Percentiles rank a stretch among this genome's conserved stretches.
These are phyloP conservation scores for Drosophila arizonae DNA, from an alignment of 1,140 invertebrate genomes.

Conservation along the genomic window DNA sequence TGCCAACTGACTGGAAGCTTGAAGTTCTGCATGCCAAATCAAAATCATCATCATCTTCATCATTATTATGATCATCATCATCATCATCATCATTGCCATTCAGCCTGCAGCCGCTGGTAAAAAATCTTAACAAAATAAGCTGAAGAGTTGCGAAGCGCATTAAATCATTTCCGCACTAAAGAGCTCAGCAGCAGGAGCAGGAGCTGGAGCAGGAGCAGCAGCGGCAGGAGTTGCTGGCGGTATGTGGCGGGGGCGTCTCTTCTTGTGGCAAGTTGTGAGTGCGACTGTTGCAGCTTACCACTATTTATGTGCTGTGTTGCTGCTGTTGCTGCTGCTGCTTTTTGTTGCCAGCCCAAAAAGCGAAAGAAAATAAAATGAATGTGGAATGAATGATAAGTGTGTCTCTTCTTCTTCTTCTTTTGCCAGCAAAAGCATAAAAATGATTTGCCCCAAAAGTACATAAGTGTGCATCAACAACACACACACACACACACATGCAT, in stretches of 20 bases:
- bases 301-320: slow-evolving; percentile 60
- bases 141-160: slow-evolving; percentile 76
- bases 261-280: slow-evolving; percentile 50
- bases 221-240: slow-evolving; percentile 24
- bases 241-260: slow-evolving; percentile 32
- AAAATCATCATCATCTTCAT: slow-evolving; percentile 51
- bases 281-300: slow-evolving; percentile 69
- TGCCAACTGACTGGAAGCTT: slow-evolving; percentile 27
- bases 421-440: slow-evolving; percentile 64
- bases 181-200: slow-evolving; percentile 42
- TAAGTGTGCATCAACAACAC: not conserved
- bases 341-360: slow-evolving; percentile 32
- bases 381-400: slow-evolving; percentile 61
- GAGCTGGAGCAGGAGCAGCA: not conserved
- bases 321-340: slow-evolving; percentile 23
- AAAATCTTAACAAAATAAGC: slow-evolving; percentile 80
- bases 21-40: slow-evolving; percentile 56
- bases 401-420: slow-evolving; percentile 49
- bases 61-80: slow-evolving; percentile 43
- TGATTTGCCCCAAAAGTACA: slow-evolving; percentile 58
- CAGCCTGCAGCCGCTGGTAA: slow-evolving; percentile 17
- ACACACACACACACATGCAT: slow-evolving; percentile 37
- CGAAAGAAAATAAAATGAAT: slow-evolving; percentile 9
- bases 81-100: slow-evolving; percentile 34
- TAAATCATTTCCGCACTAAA: slow-evolving; percentile 79